Evolutionary conservation across 2,797 vertebrate species (phyloP).

Genomic region (Sardinella longiceps): DNA sequence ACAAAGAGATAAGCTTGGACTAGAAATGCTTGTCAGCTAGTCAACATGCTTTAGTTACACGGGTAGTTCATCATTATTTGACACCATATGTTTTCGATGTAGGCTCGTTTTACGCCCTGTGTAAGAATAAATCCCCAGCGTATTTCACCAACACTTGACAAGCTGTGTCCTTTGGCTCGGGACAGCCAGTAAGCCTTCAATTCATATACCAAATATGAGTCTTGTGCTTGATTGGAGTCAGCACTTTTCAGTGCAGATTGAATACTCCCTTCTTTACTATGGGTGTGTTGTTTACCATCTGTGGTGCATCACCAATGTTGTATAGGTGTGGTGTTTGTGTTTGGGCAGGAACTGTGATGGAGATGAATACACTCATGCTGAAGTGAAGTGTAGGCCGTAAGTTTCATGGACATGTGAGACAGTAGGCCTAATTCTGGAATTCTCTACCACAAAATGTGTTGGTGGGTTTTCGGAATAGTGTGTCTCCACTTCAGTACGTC

Average conservation of each 20-base stretch:
- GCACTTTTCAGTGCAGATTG: background rate
- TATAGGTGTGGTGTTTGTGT: slow-evolving; percentile 1
- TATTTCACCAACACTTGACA: background rate
- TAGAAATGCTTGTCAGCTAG: background rate
- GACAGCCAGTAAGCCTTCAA: background rate
- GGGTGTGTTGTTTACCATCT: background rate
- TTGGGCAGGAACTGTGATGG: background rate
- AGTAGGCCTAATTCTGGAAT: background rate
- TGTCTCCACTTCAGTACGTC: background rate
- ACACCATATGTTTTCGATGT: background rate
- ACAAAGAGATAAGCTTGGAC: background rate
- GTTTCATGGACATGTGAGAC: background rate
- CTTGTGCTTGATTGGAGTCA: background rate
- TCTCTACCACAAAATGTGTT: background rate
- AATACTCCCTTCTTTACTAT: background rate
- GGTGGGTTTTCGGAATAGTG: background rate
- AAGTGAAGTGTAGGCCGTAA: background rate
- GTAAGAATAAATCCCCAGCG: background rate
- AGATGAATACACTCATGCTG: background rate
- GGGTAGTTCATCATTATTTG: background rate
- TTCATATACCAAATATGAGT: background rate
- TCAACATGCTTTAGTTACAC: background rate
- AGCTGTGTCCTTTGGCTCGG: background rate
- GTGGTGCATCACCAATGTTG: background rate
- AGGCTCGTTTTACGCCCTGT: background rate